Conservation (phyloP, 1,140 invertebrate genomes). For the Cotesia vestalis region DNA sequence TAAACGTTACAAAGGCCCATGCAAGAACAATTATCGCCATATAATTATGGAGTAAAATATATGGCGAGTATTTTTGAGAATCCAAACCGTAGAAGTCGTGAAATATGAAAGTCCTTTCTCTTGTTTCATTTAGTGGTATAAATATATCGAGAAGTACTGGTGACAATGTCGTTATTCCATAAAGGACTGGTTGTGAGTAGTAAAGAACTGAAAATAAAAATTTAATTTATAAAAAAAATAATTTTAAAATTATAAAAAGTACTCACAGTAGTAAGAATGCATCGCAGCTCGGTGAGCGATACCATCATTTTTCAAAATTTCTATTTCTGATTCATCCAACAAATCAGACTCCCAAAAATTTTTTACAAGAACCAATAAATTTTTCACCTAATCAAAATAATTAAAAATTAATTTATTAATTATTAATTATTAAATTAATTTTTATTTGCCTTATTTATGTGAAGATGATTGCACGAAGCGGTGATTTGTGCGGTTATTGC, state of each 20-base stretch:
- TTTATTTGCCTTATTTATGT: too few relatives aligned
- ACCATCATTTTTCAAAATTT: not conserved
- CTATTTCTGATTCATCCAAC: not conserved
- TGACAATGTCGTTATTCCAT: not conserved
- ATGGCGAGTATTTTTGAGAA: constrained; percentile 24
- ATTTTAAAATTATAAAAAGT: too few relatives aligned
- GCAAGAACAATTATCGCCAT: constrained; percentile 17
- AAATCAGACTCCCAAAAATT: not conserved
- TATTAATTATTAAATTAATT: too few relatives aligned
- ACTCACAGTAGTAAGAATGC: constrained; percentile 12
- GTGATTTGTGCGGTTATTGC: too few relatives aligned
- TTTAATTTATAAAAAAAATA: too few relatives aligned
- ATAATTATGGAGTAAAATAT: constrained; percentile 29
- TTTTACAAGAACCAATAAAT: not conserved
- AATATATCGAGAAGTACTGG: constrained; percentile 34
- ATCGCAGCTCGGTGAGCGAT: not conserved
- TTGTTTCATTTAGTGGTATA: constrained; percentile 30
- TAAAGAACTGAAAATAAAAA: too few relatives aligned
- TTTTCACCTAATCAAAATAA: not conserved
- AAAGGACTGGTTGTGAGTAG: not conserved
- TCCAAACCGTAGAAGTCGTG: constrained; percentile 33
- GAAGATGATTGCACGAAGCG: too few relatives aligned
- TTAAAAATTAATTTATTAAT: not conserved
- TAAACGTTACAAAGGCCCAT: constrained; percentile 13
- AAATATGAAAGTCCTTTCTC: constrained; percentile 25